Conservation (phyloP, 2,888 invertebrate genomes). For the Watsonalla cultraria region DNA sequence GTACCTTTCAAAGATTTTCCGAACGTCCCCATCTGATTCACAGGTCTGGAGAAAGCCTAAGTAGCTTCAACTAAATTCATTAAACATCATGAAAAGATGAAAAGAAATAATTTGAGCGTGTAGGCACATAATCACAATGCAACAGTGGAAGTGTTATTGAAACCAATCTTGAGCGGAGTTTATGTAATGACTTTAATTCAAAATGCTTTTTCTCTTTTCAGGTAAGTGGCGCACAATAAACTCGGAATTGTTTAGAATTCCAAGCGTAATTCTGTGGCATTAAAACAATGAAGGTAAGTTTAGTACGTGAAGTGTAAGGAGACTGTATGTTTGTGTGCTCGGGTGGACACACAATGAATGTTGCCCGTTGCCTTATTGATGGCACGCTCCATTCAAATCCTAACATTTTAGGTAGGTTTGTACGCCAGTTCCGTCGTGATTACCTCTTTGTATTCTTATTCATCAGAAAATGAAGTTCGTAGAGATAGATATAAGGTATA, state of each 20-base stretch:
- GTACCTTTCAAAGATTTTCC: too few species aligned
- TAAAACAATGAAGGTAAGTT: constrained; percentile 36
- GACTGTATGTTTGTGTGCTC: constrained; percentile 7
- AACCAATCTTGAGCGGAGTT: constrained; percentile 12
- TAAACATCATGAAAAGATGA: too few species aligned
- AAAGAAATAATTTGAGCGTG: too few species aligned
- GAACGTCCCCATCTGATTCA: too few species aligned
- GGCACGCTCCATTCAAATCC: neutral
- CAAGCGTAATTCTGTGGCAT: constrained; percentile 27
- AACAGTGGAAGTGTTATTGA: neutral
- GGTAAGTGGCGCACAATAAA: constrained; percentile 61
- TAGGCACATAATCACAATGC: too few species aligned
- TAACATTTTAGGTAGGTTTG: neutral
- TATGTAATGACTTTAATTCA: constrained; percentile 47
- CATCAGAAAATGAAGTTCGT: too few species aligned
- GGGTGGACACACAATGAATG: constrained; percentile 17
- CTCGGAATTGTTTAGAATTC: constrained; percentile 47
- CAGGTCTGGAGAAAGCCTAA: too few species aligned
- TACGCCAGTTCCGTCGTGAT: neutral
- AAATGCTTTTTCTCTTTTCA: constrained; percentile 52
- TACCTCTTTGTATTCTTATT: too few species aligned
- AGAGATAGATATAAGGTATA: too few species aligned
- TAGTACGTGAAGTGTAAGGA: constrained; percentile 18
- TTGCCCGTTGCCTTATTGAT: constrained; percentile 2
- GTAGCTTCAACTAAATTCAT: too few species aligned